Conservation (phyloP, 2,797 vertebrate genomes). For the Scolopax rusticola region DNA sequence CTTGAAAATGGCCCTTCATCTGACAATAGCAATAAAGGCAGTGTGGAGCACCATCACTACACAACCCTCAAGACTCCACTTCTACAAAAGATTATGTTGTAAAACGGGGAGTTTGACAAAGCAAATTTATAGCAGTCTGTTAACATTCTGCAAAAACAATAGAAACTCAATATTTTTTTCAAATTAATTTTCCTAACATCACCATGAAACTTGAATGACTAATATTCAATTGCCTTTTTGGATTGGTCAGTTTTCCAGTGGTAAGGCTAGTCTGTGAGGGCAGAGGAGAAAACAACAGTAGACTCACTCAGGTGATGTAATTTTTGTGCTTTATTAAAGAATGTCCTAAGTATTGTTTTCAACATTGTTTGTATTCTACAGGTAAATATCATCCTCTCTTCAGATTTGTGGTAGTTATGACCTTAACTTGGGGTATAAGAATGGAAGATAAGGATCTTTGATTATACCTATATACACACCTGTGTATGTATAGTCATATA, state of each 20-base stretch:
- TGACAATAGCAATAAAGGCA: not conserved
- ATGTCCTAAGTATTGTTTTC: not conserved
- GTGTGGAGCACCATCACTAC: not conserved
- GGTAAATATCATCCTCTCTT: not conserved
- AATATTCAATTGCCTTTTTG: not conserved
- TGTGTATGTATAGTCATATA: not conserved
- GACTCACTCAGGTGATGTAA: not conserved
- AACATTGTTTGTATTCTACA: not conserved
- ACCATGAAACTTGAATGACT: not conserved
- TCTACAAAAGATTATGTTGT: not conserved
- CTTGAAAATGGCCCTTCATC: not conserved
- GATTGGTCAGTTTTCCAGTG: not conserved
- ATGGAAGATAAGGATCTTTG: not conserved
- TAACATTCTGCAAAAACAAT: not conserved
- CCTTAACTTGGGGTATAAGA: accelerated
- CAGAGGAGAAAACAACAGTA: not conserved
- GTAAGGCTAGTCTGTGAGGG: not conserved
- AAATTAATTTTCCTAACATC: not conserved
- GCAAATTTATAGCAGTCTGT: not conserved
- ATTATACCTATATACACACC: not conserved
- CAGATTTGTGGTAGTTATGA: not conserved
- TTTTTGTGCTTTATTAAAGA: not conserved
- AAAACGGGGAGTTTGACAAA: not conserved
- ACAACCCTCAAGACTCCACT: not conserved
- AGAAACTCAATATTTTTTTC: not conserved